Percentiles rank a stretch among this genome's conserved stretches.
Evolutionary conservation across 2,888 invertebrate species (phyloP).

Genomic region (Athetis lepigone): DNA sequence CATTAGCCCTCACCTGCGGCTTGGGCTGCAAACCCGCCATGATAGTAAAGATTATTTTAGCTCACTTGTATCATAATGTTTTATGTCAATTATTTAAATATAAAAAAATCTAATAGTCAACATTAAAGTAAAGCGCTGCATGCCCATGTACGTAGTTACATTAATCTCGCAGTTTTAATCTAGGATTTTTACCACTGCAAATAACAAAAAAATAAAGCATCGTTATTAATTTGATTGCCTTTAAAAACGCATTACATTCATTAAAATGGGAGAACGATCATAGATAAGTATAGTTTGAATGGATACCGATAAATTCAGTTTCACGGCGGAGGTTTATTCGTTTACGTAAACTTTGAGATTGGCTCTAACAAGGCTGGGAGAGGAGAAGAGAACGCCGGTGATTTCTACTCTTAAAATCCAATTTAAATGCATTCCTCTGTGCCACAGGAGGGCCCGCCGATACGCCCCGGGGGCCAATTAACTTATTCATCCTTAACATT

Average conservation of each 20-base stretch:
- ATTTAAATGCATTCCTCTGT: slow-evolving; percentile 91
- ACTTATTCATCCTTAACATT: slow-evolving; percentile 91
- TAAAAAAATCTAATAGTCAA: no score
- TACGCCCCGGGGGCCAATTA: slow-evolving; percentile 89
- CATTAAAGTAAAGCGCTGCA: no score
- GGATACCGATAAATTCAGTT: slow-evolving; percentile 86
- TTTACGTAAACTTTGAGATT: slow-evolving; percentile 90
- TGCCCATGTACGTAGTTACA: not conserved
- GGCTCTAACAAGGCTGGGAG: slow-evolving; percentile 89
- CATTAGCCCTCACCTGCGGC: no score
- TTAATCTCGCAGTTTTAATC: not conserved
- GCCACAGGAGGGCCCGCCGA: slow-evolving; percentile 88
- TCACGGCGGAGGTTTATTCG: slow-evolving; percentile 86
- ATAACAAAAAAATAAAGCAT: slow-evolving; percentile 18
- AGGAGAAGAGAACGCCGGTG: slow-evolving; percentile 85
- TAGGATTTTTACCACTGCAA: slow-evolving; percentile 15
- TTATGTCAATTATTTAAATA: no score
- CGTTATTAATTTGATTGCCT: slow-evolving; percentile 40
- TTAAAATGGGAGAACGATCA: slow-evolving; percentile 52
- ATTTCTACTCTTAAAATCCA: slow-evolving; percentile 91
- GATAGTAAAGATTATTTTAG: no score
- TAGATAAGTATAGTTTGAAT: slow-evolving; percentile 73
- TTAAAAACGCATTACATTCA: slow-evolving; percentile 41
- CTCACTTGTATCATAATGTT: no score
- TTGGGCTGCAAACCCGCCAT: no score